Conservation (phyloP, 2,888 invertebrate species). For the Sminthurinus aureus region DNA sequence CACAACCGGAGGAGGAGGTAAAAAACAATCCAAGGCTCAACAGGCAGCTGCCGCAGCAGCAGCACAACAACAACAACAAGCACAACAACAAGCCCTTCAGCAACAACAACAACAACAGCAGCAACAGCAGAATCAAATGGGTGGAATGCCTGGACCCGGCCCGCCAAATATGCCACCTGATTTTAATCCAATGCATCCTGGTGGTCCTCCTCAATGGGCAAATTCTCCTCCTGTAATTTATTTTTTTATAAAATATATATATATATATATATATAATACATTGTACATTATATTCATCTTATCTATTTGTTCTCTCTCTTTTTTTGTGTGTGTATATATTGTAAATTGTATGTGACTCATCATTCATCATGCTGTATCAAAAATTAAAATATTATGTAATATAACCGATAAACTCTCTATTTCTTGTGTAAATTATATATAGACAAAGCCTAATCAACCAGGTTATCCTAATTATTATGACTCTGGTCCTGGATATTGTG, state of each 20-base stretch:
- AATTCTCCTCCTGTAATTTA: conserved; percentile 55
- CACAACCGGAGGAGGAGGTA: conserved; percentile 52
- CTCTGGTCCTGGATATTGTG: conserved; percentile 54
- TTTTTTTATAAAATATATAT: neutral
- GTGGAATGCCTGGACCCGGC: conserved; percentile 46
- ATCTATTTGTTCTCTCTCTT: conserved; percentile 1
- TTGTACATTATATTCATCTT: neutral
- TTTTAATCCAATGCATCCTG: conserved; percentile 57
- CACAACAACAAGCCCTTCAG: conserved; percentile 40
- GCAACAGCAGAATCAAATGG: conserved; percentile 40
- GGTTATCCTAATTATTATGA: conserved; percentile 60
- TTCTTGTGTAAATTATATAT: conserved; percentile 5
- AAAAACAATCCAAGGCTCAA: conserved; percentile 58
- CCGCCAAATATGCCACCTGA: conserved; percentile 53
- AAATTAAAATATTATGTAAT: too few relatives aligned
- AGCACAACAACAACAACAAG: conserved; percentile 20
- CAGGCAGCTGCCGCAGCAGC: conserved; percentile 47
- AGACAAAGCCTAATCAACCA: conserved; percentile 54
- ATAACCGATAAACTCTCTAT: neutral
- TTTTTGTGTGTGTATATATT: neutral
- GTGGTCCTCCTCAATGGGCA: conserved; percentile 54
- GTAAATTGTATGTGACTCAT: too few relatives aligned
- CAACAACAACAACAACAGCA: conserved; percentile 29
- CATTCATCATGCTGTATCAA: too few relatives aligned
- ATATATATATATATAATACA: neutral